phyloP scores from a whole-genome alignment of 2,888 invertebrate species.

The Sturmia bella region DNA sequence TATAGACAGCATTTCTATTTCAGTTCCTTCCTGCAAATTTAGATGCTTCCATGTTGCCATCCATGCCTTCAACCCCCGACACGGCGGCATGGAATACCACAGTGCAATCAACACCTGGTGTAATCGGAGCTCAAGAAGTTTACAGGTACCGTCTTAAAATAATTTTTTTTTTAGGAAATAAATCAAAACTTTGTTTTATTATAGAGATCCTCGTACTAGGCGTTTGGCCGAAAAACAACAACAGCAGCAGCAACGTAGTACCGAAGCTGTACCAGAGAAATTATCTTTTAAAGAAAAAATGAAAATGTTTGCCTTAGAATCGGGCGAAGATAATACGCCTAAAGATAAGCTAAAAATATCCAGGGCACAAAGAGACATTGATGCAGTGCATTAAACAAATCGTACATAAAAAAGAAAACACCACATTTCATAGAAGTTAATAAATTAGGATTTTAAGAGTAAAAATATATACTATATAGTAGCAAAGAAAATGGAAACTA shows the following conservation, averaged over 20 bases:
- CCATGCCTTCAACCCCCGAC: conserved; percentile 87
- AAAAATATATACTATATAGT: conserved; percentile 29
- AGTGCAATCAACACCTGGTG: conserved; percentile 91
- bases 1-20: conserved; percentile 1
- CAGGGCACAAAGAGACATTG: conserved; percentile 96
- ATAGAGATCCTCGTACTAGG: conserved; percentile 93
- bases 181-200: not conserved
- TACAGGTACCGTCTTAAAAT: conserved; percentile 86
- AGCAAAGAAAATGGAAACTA: conserved; percentile 30
- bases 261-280: conserved; percentile 89
- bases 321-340: conserved; percentile 95
- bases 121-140: conserved; percentile 98
- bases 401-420: conserved; percentile 35
- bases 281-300: conserved; percentile 99
- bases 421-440: conserved; percentile 66
- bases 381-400: conserved; percentile 84
- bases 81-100: conserved; percentile 81
- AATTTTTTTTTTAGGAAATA: not conserved
- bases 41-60: conserved; percentile 90
- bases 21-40: conserved; percentile 83
- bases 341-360: conserved; percentile 98
- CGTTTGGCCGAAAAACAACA: conserved; percentile 93
- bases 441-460: conserved; percentile 33
- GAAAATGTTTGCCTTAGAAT: conserved; percentile 99
- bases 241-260: conserved; percentile 83